Evolutionary conservation across 2,113 vertebrate species (phyloP).

Genomic region (Astatotilapia flaviijosephi): DNA sequence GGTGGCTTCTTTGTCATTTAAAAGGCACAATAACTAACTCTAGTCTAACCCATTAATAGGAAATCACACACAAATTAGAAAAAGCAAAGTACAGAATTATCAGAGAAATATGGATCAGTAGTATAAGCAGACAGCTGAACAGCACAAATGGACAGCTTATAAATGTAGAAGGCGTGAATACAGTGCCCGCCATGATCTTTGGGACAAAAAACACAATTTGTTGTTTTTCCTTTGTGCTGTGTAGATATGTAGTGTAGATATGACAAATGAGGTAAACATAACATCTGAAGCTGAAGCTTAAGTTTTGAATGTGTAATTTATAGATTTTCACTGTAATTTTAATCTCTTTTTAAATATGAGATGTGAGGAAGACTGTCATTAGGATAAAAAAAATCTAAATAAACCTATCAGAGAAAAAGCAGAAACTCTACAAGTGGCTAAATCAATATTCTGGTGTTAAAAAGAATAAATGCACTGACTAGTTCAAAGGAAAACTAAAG

Average conservation of each 20-base stretch:
- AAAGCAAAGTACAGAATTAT: background rate
- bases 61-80: background rate
- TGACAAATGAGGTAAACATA: background rate
- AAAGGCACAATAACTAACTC: background rate
- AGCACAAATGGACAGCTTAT: background rate
- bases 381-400: background rate
- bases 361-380: background rate
- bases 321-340: background rate
- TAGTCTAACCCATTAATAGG: background rate
- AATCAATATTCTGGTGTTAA: background rate
- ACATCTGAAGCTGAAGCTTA: background rate
- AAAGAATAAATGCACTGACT: background rate
- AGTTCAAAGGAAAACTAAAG: background rate
- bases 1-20: background rate
- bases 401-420: background rate
- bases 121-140: background rate
- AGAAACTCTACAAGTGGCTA: background rate
- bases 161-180: background rate
- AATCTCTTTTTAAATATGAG: background rate
- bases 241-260: background rate
- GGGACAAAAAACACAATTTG: background rate
- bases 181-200: background rate
- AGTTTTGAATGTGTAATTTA: background rate
- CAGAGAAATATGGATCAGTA: background rate
- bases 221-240: background rate